A percentile compares a stretch with the other conserved stretches of the same genome.
These are phyloP conservation scores for Bicyclus anynana DNA, from an alignment of 1,140 invertebrate species.

Conservation along the genomic window DNA sequence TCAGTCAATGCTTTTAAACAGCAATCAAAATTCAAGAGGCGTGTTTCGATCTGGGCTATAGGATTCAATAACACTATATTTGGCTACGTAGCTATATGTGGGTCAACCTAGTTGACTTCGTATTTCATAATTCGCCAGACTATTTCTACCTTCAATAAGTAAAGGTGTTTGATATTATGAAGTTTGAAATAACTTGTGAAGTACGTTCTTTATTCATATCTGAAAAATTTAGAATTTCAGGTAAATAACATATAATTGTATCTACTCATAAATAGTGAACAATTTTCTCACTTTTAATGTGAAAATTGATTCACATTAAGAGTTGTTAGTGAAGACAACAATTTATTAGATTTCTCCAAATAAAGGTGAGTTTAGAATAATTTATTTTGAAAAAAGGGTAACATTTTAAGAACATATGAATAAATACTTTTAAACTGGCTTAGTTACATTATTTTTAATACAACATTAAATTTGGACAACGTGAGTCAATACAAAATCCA, in stretches of 20 bases:
- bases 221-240: neutral
- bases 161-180: neutral
- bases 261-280: neutral
- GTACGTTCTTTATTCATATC: neutral
- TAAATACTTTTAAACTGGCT: neutral
- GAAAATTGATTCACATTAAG: neutral
- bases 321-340: neutral
- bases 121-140: constrained; percentile 33
- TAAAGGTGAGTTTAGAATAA: neutral
- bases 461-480: neutral
- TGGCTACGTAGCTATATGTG: constrained; percentile 35
- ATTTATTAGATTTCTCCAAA: too few species aligned
- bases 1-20: constrained; percentile 21
- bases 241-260: neutral
- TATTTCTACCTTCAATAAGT: constrained; percentile 4
- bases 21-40: constrained; percentile 49
- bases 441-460: neutral
- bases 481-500: constrained; percentile 6
- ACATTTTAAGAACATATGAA: neutral
- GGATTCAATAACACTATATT: constrained; percentile 26
- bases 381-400: neutral
- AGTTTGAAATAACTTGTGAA: neutral
- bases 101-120: constrained; percentile 43
- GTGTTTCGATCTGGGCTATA: constrained; percentile 28
- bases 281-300: neutral